phyloP scores from a whole-genome alignment of 2,797 vertebrate species.

The Fistularia tabacaria region DNA sequence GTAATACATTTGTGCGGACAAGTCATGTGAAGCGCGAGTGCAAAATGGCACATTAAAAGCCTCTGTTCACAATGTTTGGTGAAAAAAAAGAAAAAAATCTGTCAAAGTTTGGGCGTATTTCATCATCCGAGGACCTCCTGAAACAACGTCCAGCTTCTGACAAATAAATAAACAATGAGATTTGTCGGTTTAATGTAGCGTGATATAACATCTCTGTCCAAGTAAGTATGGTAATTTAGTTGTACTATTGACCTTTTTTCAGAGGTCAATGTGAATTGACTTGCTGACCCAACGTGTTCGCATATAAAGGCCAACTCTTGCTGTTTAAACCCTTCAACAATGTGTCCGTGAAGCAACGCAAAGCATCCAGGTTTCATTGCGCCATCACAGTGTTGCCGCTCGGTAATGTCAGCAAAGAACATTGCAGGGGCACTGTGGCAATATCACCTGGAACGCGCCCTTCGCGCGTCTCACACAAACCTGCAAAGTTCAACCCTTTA shows the following conservation, averaged over 20 bases:
- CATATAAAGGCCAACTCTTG: constrained; percentile 70
- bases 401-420: constrained; percentile 12
- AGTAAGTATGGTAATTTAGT: background rate
- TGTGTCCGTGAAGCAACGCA: constrained; percentile 77
- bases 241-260: constrained; percentile 58
- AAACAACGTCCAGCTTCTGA: too few species aligned
- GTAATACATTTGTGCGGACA: too few species aligned
- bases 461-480: constrained; percentile 68
- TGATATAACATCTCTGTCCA: background rate
- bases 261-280: constrained; percentile 64
- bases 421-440: constrained; percentile 72
- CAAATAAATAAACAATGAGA: too few species aligned
- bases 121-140: too few species aligned
- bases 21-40: too few species aligned
- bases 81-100: too few species aligned
- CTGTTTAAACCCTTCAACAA: constrained; percentile 67
- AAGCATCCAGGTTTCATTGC: constrained; percentile 71
- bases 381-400: constrained; percentile 60
- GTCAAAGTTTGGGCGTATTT: too few species aligned
- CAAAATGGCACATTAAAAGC: too few species aligned
- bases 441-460: constrained; percentile 50
- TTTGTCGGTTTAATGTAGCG: too few species aligned
- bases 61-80: too few species aligned
- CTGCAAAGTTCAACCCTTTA: constrained; percentile 66
- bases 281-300: constrained; percentile 47